Evolutionary conservation across 2,888 invertebrate species (phyloP), one percentile per base, ranked within the genome.

Genomic region (Petrolisthes manimaculis): DNA sequence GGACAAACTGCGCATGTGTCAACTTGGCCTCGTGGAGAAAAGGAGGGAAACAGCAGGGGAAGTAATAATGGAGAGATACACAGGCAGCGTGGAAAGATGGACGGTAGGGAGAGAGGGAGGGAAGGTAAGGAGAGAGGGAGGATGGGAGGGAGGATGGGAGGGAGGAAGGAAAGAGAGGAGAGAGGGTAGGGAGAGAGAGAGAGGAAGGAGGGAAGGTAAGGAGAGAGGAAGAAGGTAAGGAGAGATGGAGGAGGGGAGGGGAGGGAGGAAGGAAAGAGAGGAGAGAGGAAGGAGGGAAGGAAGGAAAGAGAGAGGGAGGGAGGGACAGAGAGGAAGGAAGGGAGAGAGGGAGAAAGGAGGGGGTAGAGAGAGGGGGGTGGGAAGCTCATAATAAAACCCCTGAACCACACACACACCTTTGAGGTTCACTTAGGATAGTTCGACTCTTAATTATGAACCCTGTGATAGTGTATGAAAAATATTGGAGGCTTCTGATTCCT

Each of bases 281-380:
- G 51, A 3, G 18, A 18, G 80, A 54, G 80, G 24, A 6, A 55
- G 55, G 51, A 12, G n/a, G n/a, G 24, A 12, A 54, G 80, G 54
- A n/a, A 54, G 55, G 18, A 3, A 51, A 79, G 79, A 51, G 18
- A 80, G 80, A 55, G 55, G 24, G 80, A 79, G 55, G 24, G 53
- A 80, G 53, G 24, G 82, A 61, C 6, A 67, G 21, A 6, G 61
- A 67, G 61, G 67, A 67, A 67, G 82, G 24, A 37, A 82, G 82
- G 67, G 67, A 67, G 82, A 83, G 83, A 83, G 69, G 51, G 83
- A 83, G 82, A 82, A 69, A 82, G 69, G 69, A 14, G 56, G n/a
- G 69, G 69, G 21, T 53, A 51, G 37, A 82, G 51, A 82, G 8
- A 82, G 6, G 21, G 51, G 51, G 24, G 24, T 5, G 51, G 8